Evolutionary conservation across 2,113 vertebrate species (phyloP).

Genomic region (Zosterops japonicus): DNA sequence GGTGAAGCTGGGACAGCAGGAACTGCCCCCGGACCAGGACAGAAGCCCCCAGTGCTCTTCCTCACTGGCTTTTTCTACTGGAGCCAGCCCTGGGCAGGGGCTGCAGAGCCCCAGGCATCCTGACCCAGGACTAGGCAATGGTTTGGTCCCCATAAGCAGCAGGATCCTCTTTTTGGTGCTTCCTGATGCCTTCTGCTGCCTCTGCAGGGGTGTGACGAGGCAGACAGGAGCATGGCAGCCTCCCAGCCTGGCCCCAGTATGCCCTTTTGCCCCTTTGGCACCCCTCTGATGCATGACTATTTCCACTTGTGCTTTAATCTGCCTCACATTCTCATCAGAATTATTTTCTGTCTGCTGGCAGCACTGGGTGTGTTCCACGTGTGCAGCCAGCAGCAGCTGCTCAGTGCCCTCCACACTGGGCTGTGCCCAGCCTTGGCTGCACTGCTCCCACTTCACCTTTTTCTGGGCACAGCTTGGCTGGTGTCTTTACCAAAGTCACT

Average conservation of each 20-base stretch:
- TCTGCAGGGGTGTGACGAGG: accelerated
- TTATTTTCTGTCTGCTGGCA: background rate
- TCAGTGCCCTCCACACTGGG: no score
- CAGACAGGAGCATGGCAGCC: background rate
- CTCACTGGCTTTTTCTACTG: background rate
- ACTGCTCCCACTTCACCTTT: background rate
- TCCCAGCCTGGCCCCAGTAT: background rate
- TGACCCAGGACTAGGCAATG: no score
- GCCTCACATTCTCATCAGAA: background rate
- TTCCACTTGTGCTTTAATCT: background rate
- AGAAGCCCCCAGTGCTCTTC: background rate
- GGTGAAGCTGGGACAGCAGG: background rate
- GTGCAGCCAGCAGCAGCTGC: background rate
- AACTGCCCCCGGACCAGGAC: background rate
- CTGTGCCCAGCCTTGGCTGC: background rate
- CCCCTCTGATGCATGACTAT: accelerated
- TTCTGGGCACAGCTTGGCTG: background rate
- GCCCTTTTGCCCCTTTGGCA: background rate
- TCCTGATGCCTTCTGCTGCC: background rate
- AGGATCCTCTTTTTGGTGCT: background rate
- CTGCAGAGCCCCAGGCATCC: background rate
- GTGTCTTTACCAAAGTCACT: background rate
- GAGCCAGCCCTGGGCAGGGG: background rate
- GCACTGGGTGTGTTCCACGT: accelerated
- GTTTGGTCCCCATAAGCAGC: background rate